These are phyloP conservation scores for Coelogynopora nodosa DNA, from an alignment of 2,888 invertebrate genomes.

Conservation along the genomic window DNA sequence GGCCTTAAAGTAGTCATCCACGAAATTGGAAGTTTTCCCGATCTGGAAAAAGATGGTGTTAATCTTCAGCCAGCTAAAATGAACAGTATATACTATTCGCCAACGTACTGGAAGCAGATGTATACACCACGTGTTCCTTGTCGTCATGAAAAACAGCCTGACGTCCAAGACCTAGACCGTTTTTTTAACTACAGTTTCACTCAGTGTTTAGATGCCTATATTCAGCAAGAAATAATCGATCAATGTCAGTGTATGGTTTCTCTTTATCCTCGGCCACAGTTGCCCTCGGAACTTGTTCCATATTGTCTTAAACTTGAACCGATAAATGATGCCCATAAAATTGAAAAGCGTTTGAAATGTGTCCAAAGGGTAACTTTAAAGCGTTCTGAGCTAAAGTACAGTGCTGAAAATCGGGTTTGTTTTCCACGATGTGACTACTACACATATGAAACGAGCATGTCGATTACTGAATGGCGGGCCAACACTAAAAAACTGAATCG, in stretches of 20 bases:
- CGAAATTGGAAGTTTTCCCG: conserved; percentile 35
- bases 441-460: conserved; percentile 41
- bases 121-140: conserved; percentile 43
- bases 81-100: conserved; percentile 40
- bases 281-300: conserved; percentile 28
- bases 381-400: not conserved
- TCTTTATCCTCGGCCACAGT: conserved; percentile 1
- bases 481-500: conserved; percentile 1
- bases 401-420: conserved; percentile 22
- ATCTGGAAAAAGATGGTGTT: conserved; percentile 42
- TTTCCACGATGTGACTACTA: conserved; percentile 39
- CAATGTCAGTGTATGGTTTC: conserved; percentile 37
- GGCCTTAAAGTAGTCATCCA: conserved; percentile 44
- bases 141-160: not conserved
- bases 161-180: conserved; percentile 31
- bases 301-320: conserved; percentile 37
- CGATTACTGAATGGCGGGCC: conserved; percentile 15
- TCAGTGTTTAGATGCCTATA: conserved; percentile 35
- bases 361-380: conserved; percentile 25
- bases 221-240: conserved; percentile 33
- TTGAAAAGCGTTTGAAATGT: not conserved
- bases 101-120: conserved; percentile 16
- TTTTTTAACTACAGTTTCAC: conserved; percentile 40
- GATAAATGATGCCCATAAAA: not conserved
- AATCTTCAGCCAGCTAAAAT: conserved; percentile 44